Evolutionary conservation across 1,140 invertebrate genomes (phyloP), one percentile per base, ranked within the genome.

Genomic region (Lineus longissimus): DNA sequence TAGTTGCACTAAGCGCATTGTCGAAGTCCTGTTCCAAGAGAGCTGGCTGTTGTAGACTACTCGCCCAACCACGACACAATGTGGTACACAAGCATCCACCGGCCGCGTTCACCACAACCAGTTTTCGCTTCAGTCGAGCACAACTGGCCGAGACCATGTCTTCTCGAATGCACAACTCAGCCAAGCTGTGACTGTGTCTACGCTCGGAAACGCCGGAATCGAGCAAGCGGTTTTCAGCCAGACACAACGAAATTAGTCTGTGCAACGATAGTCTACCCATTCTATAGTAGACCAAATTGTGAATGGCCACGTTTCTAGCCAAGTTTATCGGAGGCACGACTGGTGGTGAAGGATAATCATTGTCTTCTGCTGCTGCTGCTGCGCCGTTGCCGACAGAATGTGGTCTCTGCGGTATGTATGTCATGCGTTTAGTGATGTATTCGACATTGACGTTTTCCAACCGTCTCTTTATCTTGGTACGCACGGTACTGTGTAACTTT

Each of bases 241-340:
- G 25, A n/a, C 47, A 51, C n/a, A 51, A 7, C 6, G 47, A 51
- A 7, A 51, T 51, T n/a, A 51, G n/a, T 27, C n/a, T 4, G 6
- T 4, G 6, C 25, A 51, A n/a, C 6, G 6, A 6, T 27, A 51
- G 4, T 23, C n/a, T 19, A 7, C 9, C 9, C 19, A 51, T 4
- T 51, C 6, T n/a, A n/a, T 51, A 51, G n/a, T 51, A 51, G 6
- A 9, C 9, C 47, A 51, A 7, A n/a, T 51, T 51, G 47, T 51
- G 47, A 7, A 51, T 51, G n/a, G 47, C 47, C n/a, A n/a, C 47
- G n/a, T 51, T 51, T 51, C 47, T 51, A n/a, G 47, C 47, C n/a
- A 51, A 19, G 47, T 51, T 51, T n/a, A 51, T n/a, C 9, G 6
- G 6, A 23, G 25, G 47, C n/a, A 6, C 4, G 4, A 51, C 25